phyloP scores from a whole-genome alignment of 1,140 invertebrate genomes.

The Euschistus heros region DNA sequence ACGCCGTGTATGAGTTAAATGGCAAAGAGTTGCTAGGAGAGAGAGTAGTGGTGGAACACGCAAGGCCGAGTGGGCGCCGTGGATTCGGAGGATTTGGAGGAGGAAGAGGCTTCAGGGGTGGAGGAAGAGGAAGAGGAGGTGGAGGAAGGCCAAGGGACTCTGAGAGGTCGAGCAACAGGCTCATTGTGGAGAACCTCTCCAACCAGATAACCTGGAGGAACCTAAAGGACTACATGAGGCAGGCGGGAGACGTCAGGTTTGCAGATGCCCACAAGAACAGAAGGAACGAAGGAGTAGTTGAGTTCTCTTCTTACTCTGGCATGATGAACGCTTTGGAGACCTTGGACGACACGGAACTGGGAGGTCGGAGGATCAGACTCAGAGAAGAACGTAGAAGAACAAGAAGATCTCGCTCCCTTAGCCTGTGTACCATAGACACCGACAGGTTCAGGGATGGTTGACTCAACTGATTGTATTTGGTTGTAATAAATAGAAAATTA shows the following conservation, averaged over 20 bases:
- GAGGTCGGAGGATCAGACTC: conserved; percentile 81
- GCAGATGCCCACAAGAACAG: conserved; percentile 96
- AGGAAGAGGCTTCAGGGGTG: too few species aligned
- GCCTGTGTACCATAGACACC: conserved; percentile 43
- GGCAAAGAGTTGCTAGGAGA: conserved; percentile 92
- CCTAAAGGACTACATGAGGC: conserved; percentile 98
- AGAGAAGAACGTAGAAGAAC: conserved; percentile 69
- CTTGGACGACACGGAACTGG: conserved; percentile 90
- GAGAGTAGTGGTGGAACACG: conserved; percentile 40
- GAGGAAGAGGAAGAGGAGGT: too few species aligned
- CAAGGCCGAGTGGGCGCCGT: too few species aligned
- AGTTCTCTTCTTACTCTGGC: conserved; percentile 83
- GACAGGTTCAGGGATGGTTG: conserved; percentile 23
- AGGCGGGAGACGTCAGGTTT: conserved; percentile 97
- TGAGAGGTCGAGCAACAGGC: conserved; percentile 25
- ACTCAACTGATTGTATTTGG: too few species aligned
- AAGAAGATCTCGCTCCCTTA: conserved; percentile 50
- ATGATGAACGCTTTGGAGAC: conserved; percentile 94
- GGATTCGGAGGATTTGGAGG: too few species aligned
- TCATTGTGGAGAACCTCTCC: conserved; percentile 97
- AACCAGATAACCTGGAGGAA: conserved; percentile 99
- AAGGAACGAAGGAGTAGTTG: conserved; percentile 92
- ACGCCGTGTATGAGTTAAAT: conserved; percentile 96
- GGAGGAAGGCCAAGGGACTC: too few species aligned
- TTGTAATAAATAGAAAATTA: too few species aligned